phyloP scores from a whole-genome alignment of 2,797 vertebrate species.

The Mus caroli region DNA sequence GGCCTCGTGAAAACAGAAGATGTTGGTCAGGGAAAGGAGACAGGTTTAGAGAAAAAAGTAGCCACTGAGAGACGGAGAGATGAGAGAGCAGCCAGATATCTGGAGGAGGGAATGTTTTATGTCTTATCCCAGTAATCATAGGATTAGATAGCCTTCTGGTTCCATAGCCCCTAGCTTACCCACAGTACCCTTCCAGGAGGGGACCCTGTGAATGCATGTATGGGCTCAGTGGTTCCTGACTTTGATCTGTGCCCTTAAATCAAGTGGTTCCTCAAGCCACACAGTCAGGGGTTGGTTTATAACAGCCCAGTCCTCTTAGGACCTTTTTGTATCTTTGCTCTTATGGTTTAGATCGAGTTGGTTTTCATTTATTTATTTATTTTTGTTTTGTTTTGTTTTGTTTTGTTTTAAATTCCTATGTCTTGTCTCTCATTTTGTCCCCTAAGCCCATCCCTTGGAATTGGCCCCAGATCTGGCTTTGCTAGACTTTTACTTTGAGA shows the following conservation, averaged over 20 bases:
- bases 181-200: background rate
- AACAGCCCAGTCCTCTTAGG: background rate
- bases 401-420: background rate
- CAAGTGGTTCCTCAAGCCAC: background rate
- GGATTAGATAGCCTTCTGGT: background rate
- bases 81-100: background rate
- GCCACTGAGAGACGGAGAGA: background rate
- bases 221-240: background rate
- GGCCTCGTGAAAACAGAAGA: background rate
- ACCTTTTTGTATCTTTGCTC: background rate
- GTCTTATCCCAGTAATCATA: background rate
- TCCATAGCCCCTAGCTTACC: background rate
- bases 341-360: background rate
- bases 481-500: background rate
- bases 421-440: background rate
- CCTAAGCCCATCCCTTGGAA: background rate
- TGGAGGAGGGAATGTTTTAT: background rate
- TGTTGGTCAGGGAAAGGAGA: background rate
- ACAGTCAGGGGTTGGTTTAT: background rate
- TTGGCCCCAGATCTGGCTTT: background rate
- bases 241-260: background rate
- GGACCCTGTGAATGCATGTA: no score
- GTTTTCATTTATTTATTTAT: no score
- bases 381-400: no score
- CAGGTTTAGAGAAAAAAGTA: background rate